These are phyloP conservation scores for Capromys pilorides DNA, from an alignment of 2,797 vertebrate genomes.

Conservation along the genomic window DNA sequence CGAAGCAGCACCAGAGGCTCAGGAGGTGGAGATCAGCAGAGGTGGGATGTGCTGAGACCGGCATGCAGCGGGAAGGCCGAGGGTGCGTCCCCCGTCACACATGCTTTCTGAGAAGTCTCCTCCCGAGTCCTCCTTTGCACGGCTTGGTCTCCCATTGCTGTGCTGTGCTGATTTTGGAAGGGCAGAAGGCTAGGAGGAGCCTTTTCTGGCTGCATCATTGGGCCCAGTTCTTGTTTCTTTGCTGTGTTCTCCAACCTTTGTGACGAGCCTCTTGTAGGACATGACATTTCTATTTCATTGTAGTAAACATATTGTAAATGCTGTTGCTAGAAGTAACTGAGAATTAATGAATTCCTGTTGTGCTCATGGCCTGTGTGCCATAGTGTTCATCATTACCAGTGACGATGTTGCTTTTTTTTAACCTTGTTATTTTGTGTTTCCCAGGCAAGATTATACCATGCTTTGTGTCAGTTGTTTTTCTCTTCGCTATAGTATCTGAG, in stretches of 20 bases:
- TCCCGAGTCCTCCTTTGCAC: background rate
- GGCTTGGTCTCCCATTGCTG: background rate
- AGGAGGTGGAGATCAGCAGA: background rate
- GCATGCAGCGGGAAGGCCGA: background rate
- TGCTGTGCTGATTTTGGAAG: background rate
- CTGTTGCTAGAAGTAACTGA: background rate
- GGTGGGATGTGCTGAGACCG: background rate
- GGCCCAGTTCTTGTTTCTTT: background rate
- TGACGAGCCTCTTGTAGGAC: background rate
- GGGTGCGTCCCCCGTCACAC: background rate
- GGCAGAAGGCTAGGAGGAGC: background rate
- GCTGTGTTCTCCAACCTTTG: background rate
- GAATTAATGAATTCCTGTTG: background rate
- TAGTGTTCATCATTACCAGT: accelerated
- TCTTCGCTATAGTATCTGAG: background rate
- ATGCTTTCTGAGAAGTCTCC: background rate
- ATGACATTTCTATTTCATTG: background rate
- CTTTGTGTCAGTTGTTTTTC: background rate
- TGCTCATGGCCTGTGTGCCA: background rate
- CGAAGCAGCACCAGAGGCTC: background rate
- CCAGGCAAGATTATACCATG: background rate
- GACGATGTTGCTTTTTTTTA: background rate
- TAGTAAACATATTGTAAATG: background rate
- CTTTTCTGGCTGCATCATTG: background rate
- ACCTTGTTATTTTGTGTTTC: background rate